Evolutionary conservation across 2,113 vertebrate genomes (phyloP).

Genomic region (Caretta caretta): DNA sequence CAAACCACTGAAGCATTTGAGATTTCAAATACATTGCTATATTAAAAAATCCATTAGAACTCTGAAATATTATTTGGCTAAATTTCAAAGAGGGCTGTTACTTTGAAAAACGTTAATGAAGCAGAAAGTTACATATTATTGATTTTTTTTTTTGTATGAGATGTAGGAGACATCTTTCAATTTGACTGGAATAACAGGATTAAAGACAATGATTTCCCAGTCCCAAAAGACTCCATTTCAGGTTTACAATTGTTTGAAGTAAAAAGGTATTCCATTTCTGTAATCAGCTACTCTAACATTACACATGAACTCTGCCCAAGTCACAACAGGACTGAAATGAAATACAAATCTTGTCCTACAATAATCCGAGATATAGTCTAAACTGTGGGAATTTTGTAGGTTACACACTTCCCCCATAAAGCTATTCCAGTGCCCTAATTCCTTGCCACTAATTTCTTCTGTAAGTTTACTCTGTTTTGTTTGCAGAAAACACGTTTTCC

Average conservation of each 20-base stretch:
- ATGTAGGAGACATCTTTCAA: background rate
- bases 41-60: background rate
- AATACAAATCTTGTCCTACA: background rate
- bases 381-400: background rate
- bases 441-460: background rate
- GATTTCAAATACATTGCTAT: background rate
- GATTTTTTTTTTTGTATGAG: background rate
- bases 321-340: background rate
- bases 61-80: background rate
- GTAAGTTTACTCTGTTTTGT: background rate
- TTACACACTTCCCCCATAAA: background rate
- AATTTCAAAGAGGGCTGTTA: background rate
- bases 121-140: background rate
- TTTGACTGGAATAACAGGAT: background rate
- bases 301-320: background rate
- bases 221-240: background rate
- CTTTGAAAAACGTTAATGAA: background rate
- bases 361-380: background rate
- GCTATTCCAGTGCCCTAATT: background rate
- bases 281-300: background rate
- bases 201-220: background rate
- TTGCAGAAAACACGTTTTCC: background rate
- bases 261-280: background rate
- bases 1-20: background rate
- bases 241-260: background rate